Conservation (phyloP, 2,113 vertebrate genomes). For the Puffinus mauretanicus region DNA sequence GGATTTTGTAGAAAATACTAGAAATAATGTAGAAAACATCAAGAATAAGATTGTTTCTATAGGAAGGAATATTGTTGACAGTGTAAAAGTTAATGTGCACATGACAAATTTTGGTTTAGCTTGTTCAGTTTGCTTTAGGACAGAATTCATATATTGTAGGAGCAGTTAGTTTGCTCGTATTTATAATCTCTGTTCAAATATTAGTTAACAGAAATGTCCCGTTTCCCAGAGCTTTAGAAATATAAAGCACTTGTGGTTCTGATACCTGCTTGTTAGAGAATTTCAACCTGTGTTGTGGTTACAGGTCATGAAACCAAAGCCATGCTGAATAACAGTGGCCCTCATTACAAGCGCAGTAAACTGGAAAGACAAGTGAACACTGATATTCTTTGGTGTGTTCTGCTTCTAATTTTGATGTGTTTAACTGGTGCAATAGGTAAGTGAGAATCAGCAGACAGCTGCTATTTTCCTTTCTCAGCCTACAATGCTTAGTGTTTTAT, state of each 20-base stretch:
- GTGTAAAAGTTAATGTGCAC: neutral
- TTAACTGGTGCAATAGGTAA: slow-evolving; percentile 84
- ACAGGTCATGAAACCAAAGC: slow-evolving; percentile 97
- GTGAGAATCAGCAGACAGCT: neutral
- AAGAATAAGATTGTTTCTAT: neutral
- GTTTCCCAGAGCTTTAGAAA: neutral
- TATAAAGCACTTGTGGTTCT: neutral
- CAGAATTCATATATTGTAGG: neutral
- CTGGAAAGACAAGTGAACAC: slow-evolving; percentile 87
- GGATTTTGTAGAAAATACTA: neutral
- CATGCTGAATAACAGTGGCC: slow-evolving; percentile 93
- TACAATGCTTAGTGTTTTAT: neutral
- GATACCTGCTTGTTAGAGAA: neutral
- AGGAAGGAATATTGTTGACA: neutral
- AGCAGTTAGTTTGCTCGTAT: neutral
- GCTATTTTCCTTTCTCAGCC: neutral
- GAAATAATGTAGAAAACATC: neutral
- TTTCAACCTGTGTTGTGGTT: neutral
- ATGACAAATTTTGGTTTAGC: neutral
- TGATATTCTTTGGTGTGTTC: slow-evolving; percentile 90
- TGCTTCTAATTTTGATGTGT: slow-evolving; percentile 89
- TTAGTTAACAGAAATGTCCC: neutral
- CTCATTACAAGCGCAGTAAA: slow-evolving; percentile 89
- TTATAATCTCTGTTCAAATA: neutral
- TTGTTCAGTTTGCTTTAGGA: neutral